Percentiles rank a stretch among this genome's conserved stretches.
These are phyloP conservation scores for Gulo gulo DNA, from an alignment of 2,113 vertebrate species.

Conservation along the genomic window DNA sequence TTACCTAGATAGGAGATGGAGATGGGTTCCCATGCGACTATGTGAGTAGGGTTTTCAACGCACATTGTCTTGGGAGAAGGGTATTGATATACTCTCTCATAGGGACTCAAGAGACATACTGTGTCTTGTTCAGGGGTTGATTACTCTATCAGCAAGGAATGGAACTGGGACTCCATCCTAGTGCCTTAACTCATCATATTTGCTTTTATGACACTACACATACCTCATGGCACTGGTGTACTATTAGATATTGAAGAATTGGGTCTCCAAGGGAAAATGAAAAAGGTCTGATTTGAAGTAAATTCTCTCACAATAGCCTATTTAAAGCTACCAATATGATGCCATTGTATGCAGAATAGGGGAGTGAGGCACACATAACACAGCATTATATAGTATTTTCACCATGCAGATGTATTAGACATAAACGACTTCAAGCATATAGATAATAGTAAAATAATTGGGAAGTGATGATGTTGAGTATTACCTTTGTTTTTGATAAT, in stretches of 20 bases:
- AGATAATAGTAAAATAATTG: not conserved
- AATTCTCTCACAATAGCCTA: not conserved
- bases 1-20: not conserved
- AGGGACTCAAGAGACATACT: not conserved
- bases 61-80: not conserved
- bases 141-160: constrained; percentile 18
- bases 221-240: not conserved
- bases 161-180: not conserved
- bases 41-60: not conserved
- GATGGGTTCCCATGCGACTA: not conserved
- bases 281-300: not conserved
- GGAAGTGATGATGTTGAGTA: not conserved
- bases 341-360: not conserved
- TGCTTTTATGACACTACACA: not conserved
- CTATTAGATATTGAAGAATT: constrained; percentile 2
- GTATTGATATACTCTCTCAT: not conserved
- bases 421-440: not conserved
- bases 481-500: not conserved
- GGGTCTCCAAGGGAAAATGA: not conserved
- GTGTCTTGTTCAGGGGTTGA: not conserved
- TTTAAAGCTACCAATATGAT: not conserved
- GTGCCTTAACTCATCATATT: not conserved
- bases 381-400: not conserved
- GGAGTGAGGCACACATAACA: not conserved
- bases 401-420: not conserved